Conservation (phyloP, 37 sponge, comb jelly and placozoan genomes). For the Spongilla lacustris region DNA sequence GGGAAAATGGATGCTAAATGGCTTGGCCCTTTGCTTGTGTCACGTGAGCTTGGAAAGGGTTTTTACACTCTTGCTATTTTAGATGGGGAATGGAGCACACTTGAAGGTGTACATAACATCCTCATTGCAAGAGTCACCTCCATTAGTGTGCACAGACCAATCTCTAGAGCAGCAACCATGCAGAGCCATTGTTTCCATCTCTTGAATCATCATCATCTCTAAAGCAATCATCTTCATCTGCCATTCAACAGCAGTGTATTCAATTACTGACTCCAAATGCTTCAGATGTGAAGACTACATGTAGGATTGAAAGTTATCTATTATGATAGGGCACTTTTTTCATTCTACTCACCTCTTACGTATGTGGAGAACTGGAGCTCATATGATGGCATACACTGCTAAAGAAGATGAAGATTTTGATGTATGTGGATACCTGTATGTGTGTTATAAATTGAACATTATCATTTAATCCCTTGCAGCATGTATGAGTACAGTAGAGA, state of each 20-base stretch:
- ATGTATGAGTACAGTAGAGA: too few species aligned
- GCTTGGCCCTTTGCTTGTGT: slow-evolving; percentile 9
- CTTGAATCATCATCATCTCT: background rate
- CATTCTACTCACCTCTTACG: background rate
- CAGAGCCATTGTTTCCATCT: background rate
- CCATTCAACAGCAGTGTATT: background rate
- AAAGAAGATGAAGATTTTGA: background rate
- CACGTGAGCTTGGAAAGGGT: slow-evolving; percentile 21
- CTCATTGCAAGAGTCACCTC: background rate
- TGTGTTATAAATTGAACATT: too few species aligned
- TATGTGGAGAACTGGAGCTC: background rate
- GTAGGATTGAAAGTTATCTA: background rate
- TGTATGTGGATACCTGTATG: too few species aligned
- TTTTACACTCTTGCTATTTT: slow-evolving; percentile 3
- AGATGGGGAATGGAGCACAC: slow-evolving; percentile 19
- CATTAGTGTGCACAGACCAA: background rate
- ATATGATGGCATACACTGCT: background rate
- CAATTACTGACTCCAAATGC: background rate
- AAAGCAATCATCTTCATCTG: background rate
- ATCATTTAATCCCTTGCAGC: too few species aligned
- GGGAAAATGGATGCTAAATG: slow-evolving; percentile 20
- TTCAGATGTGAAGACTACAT: background rate
- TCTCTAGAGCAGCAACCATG: background rate
- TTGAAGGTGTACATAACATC: background rate
- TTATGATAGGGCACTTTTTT: background rate